Conservation (phyloP, 2,797 vertebrate genomes). For the Clarias pachynema region DNA sequence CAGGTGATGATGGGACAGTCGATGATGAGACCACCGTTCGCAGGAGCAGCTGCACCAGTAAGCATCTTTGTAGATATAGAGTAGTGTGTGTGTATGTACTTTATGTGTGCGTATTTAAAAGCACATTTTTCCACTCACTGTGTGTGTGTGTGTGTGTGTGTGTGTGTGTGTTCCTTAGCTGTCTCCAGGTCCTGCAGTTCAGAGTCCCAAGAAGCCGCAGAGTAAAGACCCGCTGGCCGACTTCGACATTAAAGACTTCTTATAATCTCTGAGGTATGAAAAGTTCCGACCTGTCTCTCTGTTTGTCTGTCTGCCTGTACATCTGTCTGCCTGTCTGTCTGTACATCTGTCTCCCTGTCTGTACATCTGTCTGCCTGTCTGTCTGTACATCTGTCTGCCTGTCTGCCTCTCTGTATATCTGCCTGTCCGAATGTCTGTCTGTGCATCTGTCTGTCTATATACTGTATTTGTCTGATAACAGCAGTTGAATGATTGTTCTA, state of each 20-base stretch:
- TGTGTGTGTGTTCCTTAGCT: slow-evolving; percentile 72
- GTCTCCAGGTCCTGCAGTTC: slow-evolving; percentile 90
- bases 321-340: not conserved
- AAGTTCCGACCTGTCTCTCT: not conserved
- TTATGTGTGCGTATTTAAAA: not conserved
- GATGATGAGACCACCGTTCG: slow-evolving; percentile 92
- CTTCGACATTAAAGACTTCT: slow-evolving; percentile 99
- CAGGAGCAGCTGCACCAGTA: slow-evolving; percentile 83
- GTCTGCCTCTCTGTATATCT: slow-evolving; percentile 30
- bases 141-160: slow-evolving; percentile 5
- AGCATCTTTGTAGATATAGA: slow-evolving; percentile 24
- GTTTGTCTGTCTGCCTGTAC: not conserved
- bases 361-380: no score
- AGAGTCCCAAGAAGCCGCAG: slow-evolving; percentile 95
- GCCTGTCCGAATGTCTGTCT: no score
- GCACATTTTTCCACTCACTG: not conserved
- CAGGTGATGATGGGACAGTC: slow-evolving; percentile 89
- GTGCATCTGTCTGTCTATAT: no score
- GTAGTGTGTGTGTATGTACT: not conserved
- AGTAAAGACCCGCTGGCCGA: slow-evolving; percentile 98
- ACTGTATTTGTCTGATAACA: not conserved
- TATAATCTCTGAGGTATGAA: slow-evolving; percentile 78
- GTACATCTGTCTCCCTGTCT: no score
- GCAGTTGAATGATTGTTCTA: not conserved
- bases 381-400: not conserved